A percentile compares a stretch with the other conserved stretches of the same genome.
These are phyloP conservation scores for Elysia chlorotica DNA, from an alignment of 1,140 invertebrate genomes.

Conservation along the genomic window DNA sequence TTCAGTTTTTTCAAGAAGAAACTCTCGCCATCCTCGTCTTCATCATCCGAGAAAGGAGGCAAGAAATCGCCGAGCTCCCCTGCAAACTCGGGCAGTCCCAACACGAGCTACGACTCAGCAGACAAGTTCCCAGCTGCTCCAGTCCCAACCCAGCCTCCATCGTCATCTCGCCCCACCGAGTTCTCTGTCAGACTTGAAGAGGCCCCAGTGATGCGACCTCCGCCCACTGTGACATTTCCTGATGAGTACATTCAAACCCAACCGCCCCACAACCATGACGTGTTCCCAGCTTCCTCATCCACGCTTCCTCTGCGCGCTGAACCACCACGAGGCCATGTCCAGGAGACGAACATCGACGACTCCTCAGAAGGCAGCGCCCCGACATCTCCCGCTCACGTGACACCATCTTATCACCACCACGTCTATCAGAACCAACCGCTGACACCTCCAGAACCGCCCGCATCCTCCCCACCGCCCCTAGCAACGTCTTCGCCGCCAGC, in stretches of 20 bases:
- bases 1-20: slow-evolving; percentile 17
- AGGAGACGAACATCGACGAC: slow-evolving; percentile 22
- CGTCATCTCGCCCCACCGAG: no score
- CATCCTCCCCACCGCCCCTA: neutral
- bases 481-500: neutral
- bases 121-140: slow-evolving; percentile 15
- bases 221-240: neutral
- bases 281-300: no score
- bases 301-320: no score
- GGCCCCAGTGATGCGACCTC: neutral
- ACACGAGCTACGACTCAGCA: slow-evolving; percentile 15
- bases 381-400: neutral
- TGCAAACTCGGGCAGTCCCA: neutral
- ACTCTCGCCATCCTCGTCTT: slow-evolving; percentile 9
- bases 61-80: slow-evolving; percentile 6
- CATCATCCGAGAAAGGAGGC: slow-evolving; percentile 13
- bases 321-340: no score
- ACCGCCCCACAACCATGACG: no score
- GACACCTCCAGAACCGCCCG: neutral
- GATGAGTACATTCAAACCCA: no score
- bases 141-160: no score
- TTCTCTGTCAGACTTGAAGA: neutral
- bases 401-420: no score
- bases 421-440: no score
- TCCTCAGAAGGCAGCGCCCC: neutral